phyloP scores from a whole-genome alignment of 2,113 vertebrate genomes.

The Panthera leo region DNA sequence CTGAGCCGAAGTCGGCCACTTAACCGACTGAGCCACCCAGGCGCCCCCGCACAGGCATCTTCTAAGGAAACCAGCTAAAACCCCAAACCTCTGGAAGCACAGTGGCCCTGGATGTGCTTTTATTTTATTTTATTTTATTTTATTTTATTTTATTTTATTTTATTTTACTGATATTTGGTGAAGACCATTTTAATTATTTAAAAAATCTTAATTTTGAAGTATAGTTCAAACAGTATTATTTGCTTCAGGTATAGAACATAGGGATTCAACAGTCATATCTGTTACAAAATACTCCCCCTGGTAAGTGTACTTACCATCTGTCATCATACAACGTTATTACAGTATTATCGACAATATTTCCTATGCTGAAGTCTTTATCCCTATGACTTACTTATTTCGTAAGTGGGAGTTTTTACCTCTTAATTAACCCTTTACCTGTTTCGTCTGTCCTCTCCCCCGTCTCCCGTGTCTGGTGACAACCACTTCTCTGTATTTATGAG shows the following conservation, averaged over 20 bases:
- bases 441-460: too few species aligned
- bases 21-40: too few species aligned
- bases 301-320: background rate
- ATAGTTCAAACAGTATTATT: background rate
- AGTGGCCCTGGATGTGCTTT: conserved; percentile 25
- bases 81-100: background rate
- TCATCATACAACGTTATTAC: background rate
- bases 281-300: background rate
- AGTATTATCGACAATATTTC: background rate
- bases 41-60: background rate
- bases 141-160: background rate
- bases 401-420: background rate
- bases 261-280: background rate
- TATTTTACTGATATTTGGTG: background rate
- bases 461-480: background rate
- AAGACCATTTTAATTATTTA: background rate
- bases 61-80: conserved; percentile 27
- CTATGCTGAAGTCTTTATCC: background rate
- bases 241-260: background rate
- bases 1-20: too few species aligned
- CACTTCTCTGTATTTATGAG: background rate
- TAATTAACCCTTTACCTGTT: background rate
- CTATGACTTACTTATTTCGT: background rate
- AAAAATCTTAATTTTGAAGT: background rate
- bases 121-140: background rate